phyloP scores from a whole-genome alignment of 2,797 vertebrate genomes.

The Enteromius afrohamiltoni region DNA sequence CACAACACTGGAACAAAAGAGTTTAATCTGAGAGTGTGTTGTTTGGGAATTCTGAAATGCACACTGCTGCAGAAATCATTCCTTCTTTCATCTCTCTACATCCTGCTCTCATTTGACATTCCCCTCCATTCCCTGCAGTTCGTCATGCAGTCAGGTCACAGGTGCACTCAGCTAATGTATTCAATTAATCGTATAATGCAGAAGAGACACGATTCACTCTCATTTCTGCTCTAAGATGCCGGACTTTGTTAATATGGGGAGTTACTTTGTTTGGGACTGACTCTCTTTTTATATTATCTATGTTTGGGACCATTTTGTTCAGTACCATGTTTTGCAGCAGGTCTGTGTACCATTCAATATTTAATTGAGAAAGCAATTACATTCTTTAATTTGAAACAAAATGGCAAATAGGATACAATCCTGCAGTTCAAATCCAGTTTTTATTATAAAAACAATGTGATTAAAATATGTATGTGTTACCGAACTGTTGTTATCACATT shows the following conservation, averaged over 20 bases:
- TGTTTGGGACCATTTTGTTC: neutral
- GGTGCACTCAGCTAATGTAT: constrained; percentile 48
- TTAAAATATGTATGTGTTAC: no score
- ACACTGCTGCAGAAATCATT: neutral
- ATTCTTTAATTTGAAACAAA: neutral
- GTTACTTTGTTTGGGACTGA: neutral
- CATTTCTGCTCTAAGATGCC: constrained; percentile 9
- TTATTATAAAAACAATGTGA: no score
- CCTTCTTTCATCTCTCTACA: constrained; percentile 21
- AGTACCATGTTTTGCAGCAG: neutral
- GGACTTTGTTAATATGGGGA: neutral
- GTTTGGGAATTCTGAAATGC: constrained; percentile 18
- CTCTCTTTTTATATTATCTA: neutral
- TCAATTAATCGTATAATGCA: constrained; percentile 50
- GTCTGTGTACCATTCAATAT: neutral
- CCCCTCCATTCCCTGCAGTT: constrained; percentile 39
- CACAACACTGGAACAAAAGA: constrained; percentile 12
- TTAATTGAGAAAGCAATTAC: neutral
- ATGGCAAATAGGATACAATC: neutral
- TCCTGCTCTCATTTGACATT: constrained; percentile 47
- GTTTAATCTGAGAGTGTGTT: neutral
- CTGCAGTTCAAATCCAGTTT: neutral
- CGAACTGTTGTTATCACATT: no score
- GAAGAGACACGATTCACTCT: constrained; percentile 11
- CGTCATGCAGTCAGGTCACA: constrained; percentile 48